These are phyloP conservation scores for Teleiodes luculella DNA, from an alignment of 2,888 invertebrate species.

Conservation along the genomic window DNA sequence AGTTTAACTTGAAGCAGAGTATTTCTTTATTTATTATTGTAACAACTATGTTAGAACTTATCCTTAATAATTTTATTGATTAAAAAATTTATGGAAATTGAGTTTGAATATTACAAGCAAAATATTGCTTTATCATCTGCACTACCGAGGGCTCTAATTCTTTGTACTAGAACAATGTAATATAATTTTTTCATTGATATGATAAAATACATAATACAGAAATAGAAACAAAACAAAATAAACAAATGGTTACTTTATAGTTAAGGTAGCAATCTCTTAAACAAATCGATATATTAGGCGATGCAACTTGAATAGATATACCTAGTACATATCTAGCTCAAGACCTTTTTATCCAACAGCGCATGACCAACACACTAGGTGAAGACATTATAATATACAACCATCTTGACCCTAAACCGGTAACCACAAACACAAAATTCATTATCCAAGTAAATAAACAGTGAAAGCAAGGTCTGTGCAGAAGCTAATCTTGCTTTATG, in stretches of 20 bases:
- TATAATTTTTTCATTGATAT: neutral
- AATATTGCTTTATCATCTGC: too few species aligned
- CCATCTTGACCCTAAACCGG: neutral
- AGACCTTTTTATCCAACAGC: neutral
- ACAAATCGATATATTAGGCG: neutral
- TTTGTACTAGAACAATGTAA: too few species aligned
- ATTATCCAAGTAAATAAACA: constrained; percentile 5
- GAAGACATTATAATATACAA: neutral
- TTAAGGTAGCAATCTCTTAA: too few species aligned
- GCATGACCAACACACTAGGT: neutral
- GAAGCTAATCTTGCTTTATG: constrained; percentile 8
- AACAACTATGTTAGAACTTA: too few species aligned
- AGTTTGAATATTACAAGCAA: too few species aligned
- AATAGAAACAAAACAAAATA: too few species aligned
- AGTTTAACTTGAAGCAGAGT: too few species aligned
- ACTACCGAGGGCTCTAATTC: too few species aligned
- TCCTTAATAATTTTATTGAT: too few species aligned
- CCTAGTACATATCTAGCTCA: neutral
- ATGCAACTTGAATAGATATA: neutral
- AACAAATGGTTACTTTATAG: too few species aligned
- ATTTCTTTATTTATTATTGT: too few species aligned
- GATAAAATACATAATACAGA: neutral
- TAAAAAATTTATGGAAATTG: too few species aligned
- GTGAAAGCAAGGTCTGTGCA: constrained; percentile 3
- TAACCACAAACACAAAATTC: constrained; percentile 3